Conservation (phyloP, 1,140 invertebrate genomes). For the Chionoecetes opilio region DNA sequence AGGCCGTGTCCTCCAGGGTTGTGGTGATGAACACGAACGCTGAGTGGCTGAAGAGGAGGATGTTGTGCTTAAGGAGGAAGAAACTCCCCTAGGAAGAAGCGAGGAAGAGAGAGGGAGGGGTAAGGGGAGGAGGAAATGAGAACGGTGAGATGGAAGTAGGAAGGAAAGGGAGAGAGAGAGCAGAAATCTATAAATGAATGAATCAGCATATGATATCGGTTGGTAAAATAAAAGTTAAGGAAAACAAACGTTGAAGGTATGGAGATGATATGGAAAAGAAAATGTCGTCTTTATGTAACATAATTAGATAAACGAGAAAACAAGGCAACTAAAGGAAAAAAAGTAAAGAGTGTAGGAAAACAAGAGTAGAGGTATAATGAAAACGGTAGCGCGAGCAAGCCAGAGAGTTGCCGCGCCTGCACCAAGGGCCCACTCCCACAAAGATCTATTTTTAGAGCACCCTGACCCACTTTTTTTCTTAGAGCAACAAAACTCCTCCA, state of each 20-base stretch:
- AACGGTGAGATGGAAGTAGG: not conserved
- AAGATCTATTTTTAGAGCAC: not conserved
- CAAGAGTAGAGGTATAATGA: not conserved
- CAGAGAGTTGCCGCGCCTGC: not conserved
- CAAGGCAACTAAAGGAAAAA: not conserved
- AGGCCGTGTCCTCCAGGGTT: not conserved
- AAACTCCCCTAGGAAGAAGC: not conserved
- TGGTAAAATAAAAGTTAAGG: too few species aligned
- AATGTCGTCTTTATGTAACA: too few species aligned
- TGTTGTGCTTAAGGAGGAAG: conserved; percentile 27
- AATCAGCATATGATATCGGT: too few species aligned
- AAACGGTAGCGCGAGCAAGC: not conserved
- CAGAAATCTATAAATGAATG: too few species aligned
- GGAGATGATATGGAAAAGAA: not conserved
- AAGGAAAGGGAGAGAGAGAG: not conserved
- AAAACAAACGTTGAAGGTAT: not conserved
- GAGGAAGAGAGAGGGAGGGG: conserved; percentile 25
- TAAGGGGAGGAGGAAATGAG: not conserved
- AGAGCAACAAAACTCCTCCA: not conserved
- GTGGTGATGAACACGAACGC: not conserved
- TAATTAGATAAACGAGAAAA: not conserved
- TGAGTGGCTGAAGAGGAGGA: not conserved
- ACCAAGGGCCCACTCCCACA: not conserved
- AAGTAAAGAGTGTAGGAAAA: not conserved
- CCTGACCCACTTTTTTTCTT: not conserved